Percentiles rank a stretch among this genome's conserved stretches.
Conservation (phyloP, 2,888 invertebrate genomes). For the Apodemia mormo region DNA sequence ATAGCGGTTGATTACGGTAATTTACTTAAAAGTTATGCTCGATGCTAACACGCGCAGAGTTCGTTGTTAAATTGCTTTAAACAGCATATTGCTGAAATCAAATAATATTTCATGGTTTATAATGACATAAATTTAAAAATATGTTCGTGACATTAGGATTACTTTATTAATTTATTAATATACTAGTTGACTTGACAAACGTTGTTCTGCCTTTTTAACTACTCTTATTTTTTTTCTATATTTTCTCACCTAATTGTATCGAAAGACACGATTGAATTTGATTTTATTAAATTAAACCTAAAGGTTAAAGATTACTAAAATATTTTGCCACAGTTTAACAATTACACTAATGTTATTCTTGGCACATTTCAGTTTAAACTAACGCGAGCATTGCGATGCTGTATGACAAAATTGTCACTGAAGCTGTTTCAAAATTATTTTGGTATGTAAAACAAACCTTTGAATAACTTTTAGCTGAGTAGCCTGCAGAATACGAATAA, state of each 20-base stretch:
- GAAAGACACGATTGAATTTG: too few species aligned
- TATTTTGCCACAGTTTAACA: too few species aligned
- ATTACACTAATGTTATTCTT: too few species aligned
- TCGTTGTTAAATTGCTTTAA: conserved; percentile 6
- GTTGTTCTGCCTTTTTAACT: too few species aligned
- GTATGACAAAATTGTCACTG: not conserved
- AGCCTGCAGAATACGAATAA: too few species aligned
- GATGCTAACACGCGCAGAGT: conserved; percentile 7
- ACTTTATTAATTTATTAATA: too few species aligned
- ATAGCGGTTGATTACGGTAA: conserved; percentile 34
- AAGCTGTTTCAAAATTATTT: not conserved
- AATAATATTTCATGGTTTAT: not conserved
- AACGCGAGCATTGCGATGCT: not conserved
- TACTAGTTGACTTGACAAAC: too few species aligned
- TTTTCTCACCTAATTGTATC: too few species aligned
- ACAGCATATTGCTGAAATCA: conserved; percentile 4
- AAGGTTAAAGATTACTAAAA: too few species aligned
- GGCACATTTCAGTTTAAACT: not conserved
- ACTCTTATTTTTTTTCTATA: too few species aligned
- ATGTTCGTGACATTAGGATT: too few species aligned
- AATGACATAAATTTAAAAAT: not conserved
- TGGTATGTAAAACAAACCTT: not conserved
- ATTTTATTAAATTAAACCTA: too few species aligned
- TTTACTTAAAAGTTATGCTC: conserved; percentile 26
- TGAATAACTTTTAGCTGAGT: not conserved